A percentile compares a stretch with the other conserved stretches of the same genome.
These are phyloP conservation scores for Stictonetta naevosa DNA, from an alignment of 2,113 vertebrate species.

Conservation along the genomic window DNA sequence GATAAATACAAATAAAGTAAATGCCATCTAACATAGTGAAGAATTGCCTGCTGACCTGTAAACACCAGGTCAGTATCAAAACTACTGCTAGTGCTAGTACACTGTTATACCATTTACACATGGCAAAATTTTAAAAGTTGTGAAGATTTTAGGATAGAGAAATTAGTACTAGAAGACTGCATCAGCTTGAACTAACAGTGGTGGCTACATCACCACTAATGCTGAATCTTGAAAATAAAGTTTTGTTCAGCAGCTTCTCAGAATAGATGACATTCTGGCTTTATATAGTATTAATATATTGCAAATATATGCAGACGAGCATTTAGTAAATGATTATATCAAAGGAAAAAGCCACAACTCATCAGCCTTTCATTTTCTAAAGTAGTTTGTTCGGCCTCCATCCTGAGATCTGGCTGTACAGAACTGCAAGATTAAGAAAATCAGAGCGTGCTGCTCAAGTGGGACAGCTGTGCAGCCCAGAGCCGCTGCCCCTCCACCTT, in stretches of 20 bases:
- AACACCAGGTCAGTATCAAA: not conserved
- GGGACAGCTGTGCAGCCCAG: not conserved
- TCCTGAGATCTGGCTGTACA: not conserved
- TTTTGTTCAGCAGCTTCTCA: not conserved
- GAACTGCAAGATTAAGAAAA: not conserved
- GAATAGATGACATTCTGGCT: not conserved
- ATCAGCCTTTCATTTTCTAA: not conserved
- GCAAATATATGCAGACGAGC: not conserved
- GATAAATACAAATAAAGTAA: not conserved
- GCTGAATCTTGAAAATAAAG: not conserved
- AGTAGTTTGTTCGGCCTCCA: not conserved
- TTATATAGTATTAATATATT: not conserved
- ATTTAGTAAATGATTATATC: not conserved
- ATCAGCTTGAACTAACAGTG: not conserved
- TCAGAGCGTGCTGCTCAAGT: not conserved
- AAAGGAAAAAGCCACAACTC: not conserved
- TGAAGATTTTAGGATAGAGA: not conserved
- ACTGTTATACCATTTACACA: accelerated
- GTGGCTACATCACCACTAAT: not conserved
- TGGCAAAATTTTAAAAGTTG: not conserved
- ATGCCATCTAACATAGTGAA: not conserved
- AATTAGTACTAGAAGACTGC: not conserved
- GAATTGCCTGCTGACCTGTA: not conserved
- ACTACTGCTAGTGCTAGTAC: not conserved
- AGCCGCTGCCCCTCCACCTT: not conserved